Percentiles rank a stretch among this genome's conserved stretches.
These are phyloP conservation scores for Notothenia coriiceps DNA, from an alignment of 2,113 vertebrate genomes.

Conservation along the genomic window DNA sequence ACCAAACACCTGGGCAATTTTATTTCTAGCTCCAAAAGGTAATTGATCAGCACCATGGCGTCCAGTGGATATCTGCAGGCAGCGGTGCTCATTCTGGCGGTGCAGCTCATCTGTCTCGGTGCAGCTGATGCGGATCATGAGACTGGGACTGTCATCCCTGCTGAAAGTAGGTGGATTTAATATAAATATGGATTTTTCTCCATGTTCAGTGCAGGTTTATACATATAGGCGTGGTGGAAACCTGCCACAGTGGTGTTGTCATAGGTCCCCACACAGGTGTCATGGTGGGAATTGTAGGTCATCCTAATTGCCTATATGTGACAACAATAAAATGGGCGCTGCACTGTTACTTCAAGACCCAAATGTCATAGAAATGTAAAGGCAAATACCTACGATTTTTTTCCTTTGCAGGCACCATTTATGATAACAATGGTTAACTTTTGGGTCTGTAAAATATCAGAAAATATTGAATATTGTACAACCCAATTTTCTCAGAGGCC, in stretches of 20 bases:
- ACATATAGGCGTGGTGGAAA: background rate
- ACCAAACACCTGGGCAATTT: background rate
- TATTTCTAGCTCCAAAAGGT: constrained; percentile 17
- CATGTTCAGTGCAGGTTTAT: background rate
- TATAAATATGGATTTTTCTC: background rate
- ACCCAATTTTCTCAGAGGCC: no score
- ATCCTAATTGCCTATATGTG: constrained; percentile 14
- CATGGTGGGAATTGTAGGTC: constrained; percentile 34
- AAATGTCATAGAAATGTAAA: background rate
- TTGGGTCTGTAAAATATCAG: no score
- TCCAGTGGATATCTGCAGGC: constrained; percentile 67
- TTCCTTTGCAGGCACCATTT: background rate
- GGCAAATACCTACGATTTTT: background rate
- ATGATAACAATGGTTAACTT: background rate
- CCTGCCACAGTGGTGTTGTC: background rate
- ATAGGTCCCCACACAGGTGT: constrained; percentile 10
- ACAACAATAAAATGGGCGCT: constrained; percentile 23
- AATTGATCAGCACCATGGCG: constrained; percentile 68
- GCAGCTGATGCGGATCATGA: constrained; percentile 82
- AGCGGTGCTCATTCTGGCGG: constrained; percentile 78
- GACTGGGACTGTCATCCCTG: constrained; percentile 90
- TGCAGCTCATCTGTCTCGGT: constrained; percentile 77
- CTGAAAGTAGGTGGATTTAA: constrained; percentile 89
- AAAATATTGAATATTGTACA: no score
- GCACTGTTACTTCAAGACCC: background rate